phyloP scores from a whole-genome alignment of 2,888 invertebrate species.

The Escarpia spicata region DNA sequence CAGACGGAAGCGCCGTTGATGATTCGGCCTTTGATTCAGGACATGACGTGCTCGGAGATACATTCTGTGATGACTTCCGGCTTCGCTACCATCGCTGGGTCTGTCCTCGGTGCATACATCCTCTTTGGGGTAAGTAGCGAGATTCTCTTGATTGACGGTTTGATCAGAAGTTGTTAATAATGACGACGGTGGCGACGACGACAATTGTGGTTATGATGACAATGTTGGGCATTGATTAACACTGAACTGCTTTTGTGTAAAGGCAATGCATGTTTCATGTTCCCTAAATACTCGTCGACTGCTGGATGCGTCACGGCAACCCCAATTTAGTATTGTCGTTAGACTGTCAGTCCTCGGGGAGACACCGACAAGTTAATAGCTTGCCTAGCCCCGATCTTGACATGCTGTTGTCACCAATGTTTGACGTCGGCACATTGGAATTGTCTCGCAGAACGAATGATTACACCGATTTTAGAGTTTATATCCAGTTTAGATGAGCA shows the following conservation, averaged over 20 bases:
- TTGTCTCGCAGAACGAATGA: too few relatives aligned
- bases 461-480: too few relatives aligned
- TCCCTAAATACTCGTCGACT: too few relatives aligned
- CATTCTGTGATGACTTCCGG: slow-evolving; percentile 94
- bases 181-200: not conserved
- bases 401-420: too few relatives aligned
- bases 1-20: slow-evolving; percentile 91
- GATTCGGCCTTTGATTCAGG: slow-evolving; percentile 84
- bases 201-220: not conserved
- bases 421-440: too few relatives aligned
- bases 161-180: not conserved
- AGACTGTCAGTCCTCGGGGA: too few relatives aligned
- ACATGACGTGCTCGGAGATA: slow-evolving; percentile 89
- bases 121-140: slow-evolving; percentile 67
- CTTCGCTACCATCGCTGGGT: slow-evolving; percentile 92
- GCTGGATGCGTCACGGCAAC: too few relatives aligned
- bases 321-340: too few relatives aligned
- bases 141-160: not conserved
- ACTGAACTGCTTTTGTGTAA: not conserved
- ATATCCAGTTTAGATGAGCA: too few relatives aligned
- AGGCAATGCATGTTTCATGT: not conserved
- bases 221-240: not conserved
- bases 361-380: too few relatives aligned
- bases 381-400: too few relatives aligned
- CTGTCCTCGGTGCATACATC: slow-evolving; percentile 74